Evolutionary conservation across 2,888 invertebrate genomes (phyloP).

Genomic region (Stenolophus ochropezus): DNA sequence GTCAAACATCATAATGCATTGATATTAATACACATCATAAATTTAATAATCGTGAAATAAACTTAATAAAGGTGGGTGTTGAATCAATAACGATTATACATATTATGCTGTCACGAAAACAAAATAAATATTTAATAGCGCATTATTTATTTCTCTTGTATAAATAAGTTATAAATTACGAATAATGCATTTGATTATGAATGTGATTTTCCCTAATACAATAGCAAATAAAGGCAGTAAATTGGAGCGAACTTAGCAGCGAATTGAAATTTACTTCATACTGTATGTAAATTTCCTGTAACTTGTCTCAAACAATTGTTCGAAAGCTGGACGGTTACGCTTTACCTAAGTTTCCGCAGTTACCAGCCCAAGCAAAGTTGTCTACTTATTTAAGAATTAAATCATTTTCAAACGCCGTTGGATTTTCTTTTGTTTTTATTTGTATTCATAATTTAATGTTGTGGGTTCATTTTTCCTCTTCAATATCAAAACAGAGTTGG

Average conservation of each 20-base stretch:
- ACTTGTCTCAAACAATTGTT: not conserved
- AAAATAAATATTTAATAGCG: not conserved
- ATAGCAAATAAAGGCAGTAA: not conserved
- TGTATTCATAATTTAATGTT: not conserved
- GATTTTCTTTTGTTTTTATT: not conserved
- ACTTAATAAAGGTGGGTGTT: not conserved
- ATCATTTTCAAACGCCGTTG: not conserved
- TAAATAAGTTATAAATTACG: not conserved
- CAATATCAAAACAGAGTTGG: too few relatives aligned
- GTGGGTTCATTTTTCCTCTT: not conserved
- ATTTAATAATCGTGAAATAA: not conserved
- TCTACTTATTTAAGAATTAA: not conserved
- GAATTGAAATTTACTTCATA: not conserved
- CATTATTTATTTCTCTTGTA: not conserved
- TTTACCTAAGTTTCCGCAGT: not conserved
- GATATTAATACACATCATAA: not conserved
- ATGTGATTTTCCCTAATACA: not conserved
- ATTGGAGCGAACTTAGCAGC: not conserved
- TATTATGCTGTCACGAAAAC: not conserved
- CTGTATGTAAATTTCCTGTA: not conserved
- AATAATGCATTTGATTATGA: not conserved
- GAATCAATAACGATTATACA: not conserved
- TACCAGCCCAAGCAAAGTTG: not conserved
- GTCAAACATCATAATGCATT: not conserved
- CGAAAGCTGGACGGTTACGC: not conserved